Evolutionary conservation across 2,888 invertebrate genomes (phyloP), one percentile per base, ranked within the genome.

Genomic region (Heliothis peltigera): DNA sequence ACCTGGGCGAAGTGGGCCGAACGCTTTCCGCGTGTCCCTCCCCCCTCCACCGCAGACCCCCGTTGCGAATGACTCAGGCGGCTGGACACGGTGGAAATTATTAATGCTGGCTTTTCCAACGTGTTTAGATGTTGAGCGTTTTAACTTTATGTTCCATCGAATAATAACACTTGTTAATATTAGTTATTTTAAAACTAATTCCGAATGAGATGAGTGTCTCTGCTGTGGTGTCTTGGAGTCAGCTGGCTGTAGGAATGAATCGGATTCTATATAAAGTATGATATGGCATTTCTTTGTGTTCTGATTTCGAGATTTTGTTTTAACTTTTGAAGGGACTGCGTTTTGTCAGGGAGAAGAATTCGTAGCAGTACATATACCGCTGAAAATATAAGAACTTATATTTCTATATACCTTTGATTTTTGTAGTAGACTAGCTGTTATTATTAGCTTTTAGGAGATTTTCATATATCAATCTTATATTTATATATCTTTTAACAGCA

Each of bases 1-100:
- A 91, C 92, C 89, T 91, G 90, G 80, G 82, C 82, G 81, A 93
- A 92, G 90, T 94, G 91, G 93, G 91, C 81, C 92, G 91, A 89
- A 80, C 82, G 88, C 85, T 92, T 92, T 92, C 92, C 80, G 80
- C 90, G 89, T 84, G 80, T 86, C 81, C 77, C 82, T 79, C 64
- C 63, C 73, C 75, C 57, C 62, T 60, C 51, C 65, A 44, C 32
- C 60, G 46, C 66, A 58, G 32, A n/a, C 70, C 39, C 66, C 48
- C 46, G 47, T 49, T 59, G 65, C 72, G 64, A 67, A 63, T 92
- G 92, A 92, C 73, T 92, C 92, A 91, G 72, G 70, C 75, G 49
- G 55, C 78, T 78, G 78, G 75, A 83, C 75, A 76, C 82, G 79
- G 82, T 82, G 72, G 75, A 80, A 84, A 85, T 83, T 85, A 86